Evolutionary conservation across 1,140 invertebrate species (phyloP), one percentile per base, ranked within the genome.

Genomic region (Atta texana): DNA sequence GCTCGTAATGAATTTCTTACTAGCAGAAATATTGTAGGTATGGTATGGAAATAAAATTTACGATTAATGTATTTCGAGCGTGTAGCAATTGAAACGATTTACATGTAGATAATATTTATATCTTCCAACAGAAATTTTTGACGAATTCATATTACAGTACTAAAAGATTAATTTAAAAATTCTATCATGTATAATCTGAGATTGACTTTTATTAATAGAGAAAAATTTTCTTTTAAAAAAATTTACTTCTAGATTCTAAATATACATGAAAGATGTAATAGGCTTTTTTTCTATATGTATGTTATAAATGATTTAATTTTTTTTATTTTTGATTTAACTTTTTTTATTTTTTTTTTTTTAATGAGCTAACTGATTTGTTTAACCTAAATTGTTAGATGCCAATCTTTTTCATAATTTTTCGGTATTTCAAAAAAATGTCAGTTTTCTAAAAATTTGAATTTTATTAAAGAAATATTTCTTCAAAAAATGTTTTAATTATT

Each of bases 1-100:
- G 55, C 71, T 16, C 69, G 8, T 75, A 75, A 84, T 74, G 55
- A 84, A 84, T 84, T 61, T 82, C 68, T 49, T 24, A 6, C 4
- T 24, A 49, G 44, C 61, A 21, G 34, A 78, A 61, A 51, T 51
- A 64, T 39, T 59, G 24, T 28, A 7, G 6, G n/a, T 31, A 14
- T 16, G 10, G n/a, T 2, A 61, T 51, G n/a, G 28, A 18, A 51
- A 16, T 44, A 51, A 51, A 85, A 21, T 63, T 49, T 24, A 0
- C 7, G 10, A 57, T 57, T 34, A 6, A 39, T 24, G 34, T 39
- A 59, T 18, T 10, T n/a, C 31, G 3, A 21, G 31, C 31, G 31
- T 75, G n/a, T 34, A 34, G 14, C n/a, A 18, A 39, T 18, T 39
- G n/a, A 59, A 39, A 59, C 3, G 1, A 71, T 34, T 44, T 12